Evolutionary conservation across 2,888 invertebrate genomes (phyloP), one percentile per base, ranked within the genome.

Genomic region (Spatulosminthurus flaviceps): DNA sequence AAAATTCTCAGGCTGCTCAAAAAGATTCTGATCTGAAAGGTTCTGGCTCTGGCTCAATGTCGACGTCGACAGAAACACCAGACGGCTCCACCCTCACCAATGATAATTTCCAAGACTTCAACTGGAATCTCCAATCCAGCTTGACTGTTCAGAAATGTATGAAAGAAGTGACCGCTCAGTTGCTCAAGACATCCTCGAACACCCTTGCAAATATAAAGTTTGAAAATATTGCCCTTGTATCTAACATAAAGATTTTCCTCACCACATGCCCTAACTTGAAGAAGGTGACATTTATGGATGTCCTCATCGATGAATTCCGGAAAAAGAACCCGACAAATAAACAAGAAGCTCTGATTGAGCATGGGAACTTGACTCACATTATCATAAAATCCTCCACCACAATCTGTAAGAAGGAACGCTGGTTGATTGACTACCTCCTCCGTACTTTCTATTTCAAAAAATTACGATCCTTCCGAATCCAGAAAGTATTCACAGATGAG

Each of bases 251-350:
- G n/a, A 13, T 24, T 7, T 21, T 76, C 21, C 66, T 76, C 5
- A 21, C 29, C n/a, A 34, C 16, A n/a, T 76, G 76, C 42, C 29
- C 66, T 1, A 61, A 76, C 24, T 41, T 76, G 24, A 61, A 26
- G 13, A 29, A 34, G 9, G 41, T 76, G 41, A 34, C 76, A 1
- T 76, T 76, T 28, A 16, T 5, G 1, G 76, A 76, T 29, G 76
- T 66, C 34, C 76, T 76, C 21, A 64, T 76, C 66, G 76, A 76
- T n/a, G 76, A 76, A 22, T 76, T 64, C 24, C 64, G 64, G 24
- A 22, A 26, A 24, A 26, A 64, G 16, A 34, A 34, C 9, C 7
- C 60, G 7, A 24, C 64, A 1, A 9, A 2, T 11, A 64, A 64
- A 16, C 13, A 1, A 13, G 64, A 64, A n/a, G 4, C 13, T 4